Conservation (phyloP, 1,140 invertebrate species). For the Cyclina sinensis region DNA sequence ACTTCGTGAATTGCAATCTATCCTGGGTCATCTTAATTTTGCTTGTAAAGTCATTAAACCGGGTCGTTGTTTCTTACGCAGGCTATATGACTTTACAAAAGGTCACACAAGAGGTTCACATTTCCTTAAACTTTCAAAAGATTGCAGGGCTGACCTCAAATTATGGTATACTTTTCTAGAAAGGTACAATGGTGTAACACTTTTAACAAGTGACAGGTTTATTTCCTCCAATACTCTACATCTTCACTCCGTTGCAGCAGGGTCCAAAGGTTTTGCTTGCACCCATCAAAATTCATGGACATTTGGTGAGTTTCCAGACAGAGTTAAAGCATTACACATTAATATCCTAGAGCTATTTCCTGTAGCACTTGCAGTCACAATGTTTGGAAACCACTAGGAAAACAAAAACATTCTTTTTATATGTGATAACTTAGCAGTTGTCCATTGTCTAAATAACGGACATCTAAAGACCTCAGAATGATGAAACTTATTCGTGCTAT, state of each 20-base stretch:
- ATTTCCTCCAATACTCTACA: not conserved
- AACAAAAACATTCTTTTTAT: conserved; percentile 61
- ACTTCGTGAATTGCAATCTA: conserved; percentile 37
- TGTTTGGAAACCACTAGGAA: conserved; percentile 5
- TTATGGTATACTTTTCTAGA: not conserved
- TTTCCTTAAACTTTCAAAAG: not conserved
- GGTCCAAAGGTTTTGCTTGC: not conserved
- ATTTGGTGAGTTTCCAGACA: not conserved
- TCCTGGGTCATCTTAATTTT: too few species aligned
- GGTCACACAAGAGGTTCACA: not conserved
- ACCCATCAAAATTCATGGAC: not conserved
- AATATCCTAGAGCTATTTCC: conserved; percentile 58
- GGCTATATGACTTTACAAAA: conserved; percentile 30
- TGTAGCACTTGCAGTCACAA: conserved; percentile 33
- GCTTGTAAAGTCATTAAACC: not conserved
- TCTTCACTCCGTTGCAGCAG: conserved; percentile 22
- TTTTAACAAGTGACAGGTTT: conserved; percentile 37
- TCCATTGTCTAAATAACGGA: too few species aligned
- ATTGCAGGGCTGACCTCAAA: conserved; percentile 22
- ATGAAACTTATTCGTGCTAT: conserved; percentile 34
- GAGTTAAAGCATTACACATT: not conserved
- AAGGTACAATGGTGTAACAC: conserved; percentile 48
- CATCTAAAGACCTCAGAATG: conserved; percentile 16
- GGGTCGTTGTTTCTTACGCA: conserved; percentile 6
- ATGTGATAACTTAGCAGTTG: conserved; percentile 70